phyloP scores from a whole-genome alignment of 2,113 vertebrate genomes.

The Lamprologus tigripictilis region DNA sequence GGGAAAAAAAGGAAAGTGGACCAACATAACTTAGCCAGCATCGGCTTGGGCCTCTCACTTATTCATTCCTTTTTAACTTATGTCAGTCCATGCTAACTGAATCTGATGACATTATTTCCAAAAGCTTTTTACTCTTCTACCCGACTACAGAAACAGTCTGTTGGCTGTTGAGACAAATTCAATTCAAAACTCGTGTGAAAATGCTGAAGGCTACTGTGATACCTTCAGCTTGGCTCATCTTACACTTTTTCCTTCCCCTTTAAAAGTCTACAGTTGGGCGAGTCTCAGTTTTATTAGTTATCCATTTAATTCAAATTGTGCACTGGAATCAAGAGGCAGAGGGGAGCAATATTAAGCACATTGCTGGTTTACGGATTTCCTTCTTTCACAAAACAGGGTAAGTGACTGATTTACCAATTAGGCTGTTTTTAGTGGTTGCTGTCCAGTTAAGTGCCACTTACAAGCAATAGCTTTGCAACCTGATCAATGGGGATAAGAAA shows the following conservation, averaged over 20 bases:
- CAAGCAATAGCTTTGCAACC: not conserved
- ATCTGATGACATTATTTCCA: not conserved
- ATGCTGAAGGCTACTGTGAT: not conserved
- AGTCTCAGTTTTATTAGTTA: accelerated
- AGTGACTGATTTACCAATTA: not conserved
- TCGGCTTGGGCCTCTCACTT: not conserved
- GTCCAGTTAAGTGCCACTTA: accelerated
- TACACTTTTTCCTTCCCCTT: not conserved
- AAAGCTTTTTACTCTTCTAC: not conserved
- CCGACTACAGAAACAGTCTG: not conserved
- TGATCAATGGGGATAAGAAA: not conserved
- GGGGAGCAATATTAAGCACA: not conserved
- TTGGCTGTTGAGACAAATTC: not conserved
- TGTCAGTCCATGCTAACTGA: not conserved
- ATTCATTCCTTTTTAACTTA: not conserved
- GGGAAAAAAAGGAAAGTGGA: not conserved
- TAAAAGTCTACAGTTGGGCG: not conserved
- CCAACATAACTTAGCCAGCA: not conserved
- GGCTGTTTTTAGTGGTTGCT: not conserved
- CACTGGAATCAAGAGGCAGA: not conserved
- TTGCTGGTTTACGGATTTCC: not conserved
- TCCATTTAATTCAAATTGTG: not conserved
- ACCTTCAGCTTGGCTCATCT: not conserved
- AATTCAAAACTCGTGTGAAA: not conserved
- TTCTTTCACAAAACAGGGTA: not conserved